These are phyloP conservation scores for Rhagonycha lutea DNA, from an alignment of 2,888 invertebrate genomes.

Conservation along the genomic window DNA sequence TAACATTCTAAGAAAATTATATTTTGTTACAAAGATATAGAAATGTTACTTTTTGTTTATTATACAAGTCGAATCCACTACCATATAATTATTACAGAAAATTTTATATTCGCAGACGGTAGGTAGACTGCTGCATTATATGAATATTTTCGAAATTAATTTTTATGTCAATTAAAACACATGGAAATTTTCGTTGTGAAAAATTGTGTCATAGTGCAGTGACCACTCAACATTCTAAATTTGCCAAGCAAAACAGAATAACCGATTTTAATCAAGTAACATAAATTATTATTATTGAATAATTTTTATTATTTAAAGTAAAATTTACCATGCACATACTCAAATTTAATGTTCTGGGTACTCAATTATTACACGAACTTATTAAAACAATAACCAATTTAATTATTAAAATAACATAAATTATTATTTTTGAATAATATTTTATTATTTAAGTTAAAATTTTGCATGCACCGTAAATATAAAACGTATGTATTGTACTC, in stretches of 20 bases:
- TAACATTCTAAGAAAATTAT: constrained; percentile 33
- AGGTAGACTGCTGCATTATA: neutral
- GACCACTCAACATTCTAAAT: neutral
- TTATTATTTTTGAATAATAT: neutral
- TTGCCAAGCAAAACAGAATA: neutral
- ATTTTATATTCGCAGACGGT: neutral
- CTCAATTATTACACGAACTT: constrained; percentile 3
- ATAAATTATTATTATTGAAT: neutral
- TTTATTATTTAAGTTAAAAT: neutral
- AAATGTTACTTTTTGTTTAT: neutral
- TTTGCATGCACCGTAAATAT: constrained; percentile 7
- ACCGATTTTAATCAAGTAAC: neutral
- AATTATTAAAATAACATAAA: neutral
- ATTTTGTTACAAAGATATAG: constrained; percentile 5
- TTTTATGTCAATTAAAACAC: neutral
- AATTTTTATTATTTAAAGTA: neutral
- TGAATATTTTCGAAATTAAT: neutral
- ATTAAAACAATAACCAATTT: neutral
- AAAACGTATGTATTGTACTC: constrained; percentile 10
- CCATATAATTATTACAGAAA: neutral
- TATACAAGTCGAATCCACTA: neutral
- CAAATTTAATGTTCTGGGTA: constrained; percentile 12
- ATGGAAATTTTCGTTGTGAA: neutral
- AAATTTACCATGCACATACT: constrained; percentile 5
- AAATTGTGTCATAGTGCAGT: neutral